Evolutionary conservation across 2,797 vertebrate species (phyloP).

Genomic region (Pipistrellus pygmaeus): DNA sequence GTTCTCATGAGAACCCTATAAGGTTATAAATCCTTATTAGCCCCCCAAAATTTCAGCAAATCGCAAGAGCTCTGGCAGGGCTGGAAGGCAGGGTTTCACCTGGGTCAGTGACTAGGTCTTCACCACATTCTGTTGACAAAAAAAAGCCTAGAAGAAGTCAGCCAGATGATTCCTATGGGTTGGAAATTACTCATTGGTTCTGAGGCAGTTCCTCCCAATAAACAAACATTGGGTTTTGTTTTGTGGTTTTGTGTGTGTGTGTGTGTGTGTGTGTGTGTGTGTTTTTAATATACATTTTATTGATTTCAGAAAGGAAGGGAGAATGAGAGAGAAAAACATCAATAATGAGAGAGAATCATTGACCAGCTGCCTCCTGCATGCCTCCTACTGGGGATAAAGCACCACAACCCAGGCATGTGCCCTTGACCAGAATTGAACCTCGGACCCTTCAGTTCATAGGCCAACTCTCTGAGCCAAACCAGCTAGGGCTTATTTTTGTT

Average conservation of each 20-base stretch:
- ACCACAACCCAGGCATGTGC: no score
- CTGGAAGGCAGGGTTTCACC: neutral
- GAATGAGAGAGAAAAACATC: no score
- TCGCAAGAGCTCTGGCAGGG: neutral
- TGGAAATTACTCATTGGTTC: neutral
- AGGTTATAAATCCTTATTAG: neutral
- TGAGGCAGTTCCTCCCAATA: neutral
- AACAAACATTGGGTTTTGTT: neutral
- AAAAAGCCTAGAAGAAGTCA: neutral
- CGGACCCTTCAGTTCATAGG: no score
- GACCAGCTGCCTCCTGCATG: no score
- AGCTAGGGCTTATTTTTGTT: no score
- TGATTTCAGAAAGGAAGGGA: no score
- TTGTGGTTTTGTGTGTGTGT: neutral
- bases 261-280: no score
- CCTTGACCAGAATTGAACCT: no score
- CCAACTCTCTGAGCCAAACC: no score
- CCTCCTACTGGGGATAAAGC: no score
- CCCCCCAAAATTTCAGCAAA: neutral
- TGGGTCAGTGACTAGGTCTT: neutral
- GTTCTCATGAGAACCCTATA: neutral
- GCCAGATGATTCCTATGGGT: neutral
- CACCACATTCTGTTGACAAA: neutral
- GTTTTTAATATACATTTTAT: no score
- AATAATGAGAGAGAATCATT: no score